Base-by-base conservation (phyloP, 2,888 invertebrate genomes). In the Amaurobius ferox region DNA sequence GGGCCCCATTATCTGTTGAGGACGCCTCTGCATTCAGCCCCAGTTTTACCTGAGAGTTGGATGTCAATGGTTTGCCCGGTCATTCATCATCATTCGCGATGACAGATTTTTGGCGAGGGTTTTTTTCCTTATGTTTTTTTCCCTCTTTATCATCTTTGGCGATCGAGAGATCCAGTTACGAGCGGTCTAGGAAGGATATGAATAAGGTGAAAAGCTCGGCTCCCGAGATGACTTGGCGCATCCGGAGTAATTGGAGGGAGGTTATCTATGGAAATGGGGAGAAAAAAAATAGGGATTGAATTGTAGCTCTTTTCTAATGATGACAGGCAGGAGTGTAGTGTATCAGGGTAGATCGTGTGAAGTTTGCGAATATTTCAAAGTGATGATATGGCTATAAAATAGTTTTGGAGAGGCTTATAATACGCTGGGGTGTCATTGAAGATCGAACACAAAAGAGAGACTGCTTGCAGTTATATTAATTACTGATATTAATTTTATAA, bases 11-110 rank as follows among this genome's bases (percentile, higher is more conserved):
- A 76, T 76, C 76, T 62, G 67, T 62, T 48, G 72, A 81, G 74
- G 68, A 73, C 73, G 80, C 74, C 68, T 81, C 80, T 61, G 71
- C 64, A 76, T 77, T 85, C 83, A 35, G 39, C 67, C 48, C 64
- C 74, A 73, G 30, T 73, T 70, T 86, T 86, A 79, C 86, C 79
- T 86, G 86, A 28, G 78, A 85, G 72, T 85, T 72, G 78, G 61
- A 64, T 79, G 86, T 79, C 83, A 83, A 70, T 68, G 70, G 72
- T 29, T 55, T 28, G 35, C 16, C 61, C 44, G 28, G 44, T 64
- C 32, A 83, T 83, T 76, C 81, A 83, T 83, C 83, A 77, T 83
- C 83, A 55, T 71, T 35, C 39, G 67, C 64, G 79, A 79, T 79
- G 79, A 79, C 79, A 79, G 70, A 40, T 32, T 61, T 66, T 66